Conservation (phyloP, 2,797 vertebrate species). For the Eupleurogrammus muticus region DNA sequence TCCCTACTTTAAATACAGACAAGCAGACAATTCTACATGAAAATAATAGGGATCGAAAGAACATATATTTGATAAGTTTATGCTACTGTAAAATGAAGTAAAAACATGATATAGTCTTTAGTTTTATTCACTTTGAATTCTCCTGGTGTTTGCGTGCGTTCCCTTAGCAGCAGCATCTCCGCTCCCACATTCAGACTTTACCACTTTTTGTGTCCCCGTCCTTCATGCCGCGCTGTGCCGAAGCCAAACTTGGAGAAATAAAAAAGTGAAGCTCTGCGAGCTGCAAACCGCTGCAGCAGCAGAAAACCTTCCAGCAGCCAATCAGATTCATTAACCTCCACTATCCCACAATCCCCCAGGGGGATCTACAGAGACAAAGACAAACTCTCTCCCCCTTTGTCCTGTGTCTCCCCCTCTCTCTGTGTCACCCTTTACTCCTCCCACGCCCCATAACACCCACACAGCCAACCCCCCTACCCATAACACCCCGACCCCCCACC, state of each 20-base stretch:
- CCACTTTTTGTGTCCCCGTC: conserved; percentile 59
- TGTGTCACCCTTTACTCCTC: conserved; percentile 32
- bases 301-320: conserved; percentile 83
- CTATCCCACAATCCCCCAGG: conserved; percentile 78
- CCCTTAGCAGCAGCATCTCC: neutral
- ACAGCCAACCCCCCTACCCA: conserved; percentile 11
- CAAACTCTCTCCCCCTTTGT: conserved; percentile 82
- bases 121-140: too few species aligned
- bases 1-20: neutral
- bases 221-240: conserved; percentile 70
- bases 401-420: conserved; percentile 58
- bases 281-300: conserved; percentile 81
- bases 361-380: conserved; percentile 83
- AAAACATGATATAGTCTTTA: neutral
- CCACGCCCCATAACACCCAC: conserved; percentile 43
- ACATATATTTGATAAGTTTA: neutral
- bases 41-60: neutral
- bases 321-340: conserved; percentile 86
- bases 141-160: too few species aligned
- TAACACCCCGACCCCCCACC: conserved; percentile 22
- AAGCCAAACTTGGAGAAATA: conserved; percentile 72
- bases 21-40: neutral
- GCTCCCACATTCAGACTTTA: conserved; percentile 40
- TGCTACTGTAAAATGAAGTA: neutral
- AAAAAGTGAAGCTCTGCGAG: conserved; percentile 74